Evolutionary conservation across 2,888 invertebrate species (phyloP), one percentile per base, ranked within the genome.

Genomic region (Drosophila meridiana): DNA sequence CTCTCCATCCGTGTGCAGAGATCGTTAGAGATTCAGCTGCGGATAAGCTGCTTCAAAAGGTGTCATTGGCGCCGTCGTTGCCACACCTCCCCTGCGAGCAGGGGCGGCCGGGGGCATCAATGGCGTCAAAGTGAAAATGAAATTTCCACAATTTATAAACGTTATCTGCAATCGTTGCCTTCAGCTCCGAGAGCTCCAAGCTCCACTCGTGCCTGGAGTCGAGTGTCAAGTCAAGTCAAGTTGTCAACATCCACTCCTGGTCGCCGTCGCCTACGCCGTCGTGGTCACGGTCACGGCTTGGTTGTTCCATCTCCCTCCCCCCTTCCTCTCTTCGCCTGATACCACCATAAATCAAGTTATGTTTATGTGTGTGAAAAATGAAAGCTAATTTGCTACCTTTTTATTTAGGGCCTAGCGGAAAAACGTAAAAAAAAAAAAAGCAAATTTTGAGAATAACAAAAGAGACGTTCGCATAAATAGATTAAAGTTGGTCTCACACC

Each of bases 301-400:
- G 57, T 28, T 52, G 61, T 42, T 11, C 26, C 45, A 20, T 42
- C 34, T 42, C 26, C 40, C 36, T 34, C 58, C 13, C 26, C 20
- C 20, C 20, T 20, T 20, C 20, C 20, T 20, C 20, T 20, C 20
- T 20, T 20, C 58, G 57, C 40, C 75, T 73, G 59, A 53, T 50
- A 34, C 4, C 53, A 65, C 72, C 90, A 89, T 87, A 87, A 87
- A 87, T 87, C 87, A 87, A 82, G 87, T 90, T 90, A 90, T 87
- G 87, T 86, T 91, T 80, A 79, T 79, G 79, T 75, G 77, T 85
- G 72, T 80, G 77, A 82, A 82, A 87, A 82, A 84, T 84, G 82
- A 85, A 90, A 87, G 90, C 84, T 91, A 91, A 91, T 89, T 89
- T 83, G 83, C 83, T 78, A 89, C 82, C 72, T 87, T 84, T 84